Evolutionary conservation across 2,888 invertebrate species (phyloP), one percentile per base, ranked within the genome.

Genomic region (Stenolophus ochropezus): DNA sequence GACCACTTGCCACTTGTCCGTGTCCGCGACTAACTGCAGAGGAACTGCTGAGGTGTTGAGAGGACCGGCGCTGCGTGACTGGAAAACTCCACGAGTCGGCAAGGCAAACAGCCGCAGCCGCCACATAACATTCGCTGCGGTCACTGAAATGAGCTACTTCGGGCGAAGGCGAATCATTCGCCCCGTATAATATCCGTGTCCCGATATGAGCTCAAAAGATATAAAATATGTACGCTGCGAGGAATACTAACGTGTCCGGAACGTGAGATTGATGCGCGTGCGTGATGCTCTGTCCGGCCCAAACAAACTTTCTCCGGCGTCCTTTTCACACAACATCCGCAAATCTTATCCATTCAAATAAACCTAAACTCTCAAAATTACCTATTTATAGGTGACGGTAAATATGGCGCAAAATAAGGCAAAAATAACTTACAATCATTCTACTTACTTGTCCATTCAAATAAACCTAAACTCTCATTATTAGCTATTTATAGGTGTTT

Each of bases 71-170:
- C 18, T 56, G 56, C 86, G 87, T 87, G 87, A 86, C 85, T 84
- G 82, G 87, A 88, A 25, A 27, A 27, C 61, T 21, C 71, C 11
- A 21, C 21, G 49, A 33, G 27, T 8, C 33, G 33, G 33, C 33
- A 33, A 33, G n/a, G 33, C 33, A 42, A 42, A 42, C 33, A 42
- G 20, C 18, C 18, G 51, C 56, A 21, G 56, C 14, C 16, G 25
- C 49, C 47, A 73, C 73, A 80, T 88, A 88, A 88, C 88, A 86
- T 85, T 85, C 33, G 33, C 33, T 42, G 87, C 86, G 88, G 88
- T 88, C 88, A 88, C 85, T 87, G 85, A 87, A 88, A 88, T 87
- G 88, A 88, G 88, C 86, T 85, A 85, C 85, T 87, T 86, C 86
- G 86, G 84, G 84, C 84, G 86, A 87, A 87, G 84, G 84, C 84